Conservation (phyloP, 2,888 invertebrate genomes). For the Mythimna vitellina region DNA sequence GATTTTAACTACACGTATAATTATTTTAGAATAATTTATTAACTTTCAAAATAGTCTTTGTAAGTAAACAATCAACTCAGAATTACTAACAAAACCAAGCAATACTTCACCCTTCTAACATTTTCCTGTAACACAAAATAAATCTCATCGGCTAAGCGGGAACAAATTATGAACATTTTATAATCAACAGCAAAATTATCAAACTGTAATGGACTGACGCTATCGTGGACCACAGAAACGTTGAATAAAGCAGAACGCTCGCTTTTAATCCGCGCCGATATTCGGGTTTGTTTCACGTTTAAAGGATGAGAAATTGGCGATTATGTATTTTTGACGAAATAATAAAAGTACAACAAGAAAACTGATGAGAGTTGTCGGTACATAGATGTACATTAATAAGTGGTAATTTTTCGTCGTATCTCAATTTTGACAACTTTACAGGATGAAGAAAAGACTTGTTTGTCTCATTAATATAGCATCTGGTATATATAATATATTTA, state of each 20-base stretch:
- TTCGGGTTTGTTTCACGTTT: conserved; percentile 8
- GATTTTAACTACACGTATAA: too few species aligned
- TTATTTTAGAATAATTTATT: too few species aligned
- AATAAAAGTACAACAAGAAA: background rate
- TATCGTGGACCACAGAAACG: conserved; percentile 44
- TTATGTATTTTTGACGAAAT: background rate
- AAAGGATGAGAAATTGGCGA: conserved; percentile 13
- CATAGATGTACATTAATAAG: too few species aligned
- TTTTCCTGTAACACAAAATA: conserved; percentile 30
- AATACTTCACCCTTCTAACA: background rate
- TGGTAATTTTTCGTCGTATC: too few species aligned
- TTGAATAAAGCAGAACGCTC: conserved; percentile 44
- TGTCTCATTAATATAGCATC: too few species aligned
- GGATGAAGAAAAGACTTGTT: too few species aligned
- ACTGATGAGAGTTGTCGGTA: too few species aligned
- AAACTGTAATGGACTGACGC: conserved; percentile 29
- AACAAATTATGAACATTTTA: conserved; percentile 47
- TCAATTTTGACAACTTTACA: too few species aligned
- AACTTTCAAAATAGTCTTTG: background rate
- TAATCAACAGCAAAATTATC: conserved; percentile 50
- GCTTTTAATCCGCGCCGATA: conserved; percentile 45
- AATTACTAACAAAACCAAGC: background rate
- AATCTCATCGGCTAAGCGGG: conserved; percentile 15
- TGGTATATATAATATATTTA: too few species aligned
- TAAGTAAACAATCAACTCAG: conserved; percentile 2